phyloP scores from a whole-genome alignment of 2,113 vertebrate genomes.

The Poecilia latipinna region DNA sequence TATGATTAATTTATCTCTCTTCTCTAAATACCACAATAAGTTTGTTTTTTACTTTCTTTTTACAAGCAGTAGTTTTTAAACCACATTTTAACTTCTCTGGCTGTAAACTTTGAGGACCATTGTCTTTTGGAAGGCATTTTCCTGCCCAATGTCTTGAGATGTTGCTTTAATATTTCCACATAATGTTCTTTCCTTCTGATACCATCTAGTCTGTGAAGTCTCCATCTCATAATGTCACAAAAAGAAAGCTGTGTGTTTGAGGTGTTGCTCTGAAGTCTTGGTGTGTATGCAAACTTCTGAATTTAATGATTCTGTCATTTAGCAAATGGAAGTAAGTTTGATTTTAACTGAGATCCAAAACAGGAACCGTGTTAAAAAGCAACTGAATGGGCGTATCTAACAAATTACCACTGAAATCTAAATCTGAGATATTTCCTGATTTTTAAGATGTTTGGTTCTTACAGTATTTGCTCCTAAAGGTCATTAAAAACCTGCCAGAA shows the following conservation, averaged over 20 bases:
- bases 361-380: no score
- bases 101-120: background rate
- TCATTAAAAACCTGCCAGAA: constrained; percentile 28
- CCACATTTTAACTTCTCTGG: no score
- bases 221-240: background rate
- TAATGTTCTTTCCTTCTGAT: background rate
- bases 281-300: no score
- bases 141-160: background rate
- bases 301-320: no score
- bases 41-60: no score
- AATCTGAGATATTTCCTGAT: constrained; percentile 3
- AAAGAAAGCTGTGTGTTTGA: background rate
- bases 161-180: background rate
- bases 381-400: background rate
- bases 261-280: background rate
- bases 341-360: no score
- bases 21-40: no score
- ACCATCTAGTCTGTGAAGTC: background rate
- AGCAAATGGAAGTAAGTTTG: no score
- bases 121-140: background rate
- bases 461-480: constrained; percentile 40
- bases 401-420: constrained; percentile 18
- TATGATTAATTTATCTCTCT: no score
- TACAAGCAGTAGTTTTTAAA: background rate
- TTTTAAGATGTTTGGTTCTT: background rate